These are phyloP conservation scores for Therioaphis trifolii DNA, from an alignment of 2,888 invertebrate genomes.

Conservation along the genomic window DNA sequence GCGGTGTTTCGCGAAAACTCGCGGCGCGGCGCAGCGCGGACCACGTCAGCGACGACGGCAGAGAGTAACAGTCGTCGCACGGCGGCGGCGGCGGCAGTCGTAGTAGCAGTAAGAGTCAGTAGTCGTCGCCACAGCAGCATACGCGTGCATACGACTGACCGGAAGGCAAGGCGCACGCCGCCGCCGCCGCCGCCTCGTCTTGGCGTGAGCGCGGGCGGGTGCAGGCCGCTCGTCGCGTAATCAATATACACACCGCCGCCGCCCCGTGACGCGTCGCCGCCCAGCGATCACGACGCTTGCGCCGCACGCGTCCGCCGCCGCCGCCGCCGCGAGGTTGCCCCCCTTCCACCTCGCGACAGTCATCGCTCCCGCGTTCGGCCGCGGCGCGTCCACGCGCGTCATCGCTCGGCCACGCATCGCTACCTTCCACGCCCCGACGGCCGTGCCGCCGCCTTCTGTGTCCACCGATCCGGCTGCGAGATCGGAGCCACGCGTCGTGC, in stretches of 20 bases:
- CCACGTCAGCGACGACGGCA: too few relatives aligned
- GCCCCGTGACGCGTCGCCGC: slow-evolving; percentile 31
- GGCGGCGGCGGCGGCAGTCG: not conserved
- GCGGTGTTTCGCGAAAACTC: not conserved
- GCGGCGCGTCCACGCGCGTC: slow-evolving; percentile 10
- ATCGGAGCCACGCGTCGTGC: too few relatives aligned
- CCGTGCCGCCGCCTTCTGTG: too few relatives aligned
- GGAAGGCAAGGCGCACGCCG: slow-evolving; percentile 48
- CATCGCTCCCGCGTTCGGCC: not conserved
- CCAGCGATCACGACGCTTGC: slow-evolving; percentile 62
- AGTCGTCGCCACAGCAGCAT: too few relatives aligned
- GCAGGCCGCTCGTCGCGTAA: slow-evolving; percentile 29
- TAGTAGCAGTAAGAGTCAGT: not conserved
- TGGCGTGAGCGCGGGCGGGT: not conserved
- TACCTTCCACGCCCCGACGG: too few relatives aligned
- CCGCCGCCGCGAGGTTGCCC: not conserved
- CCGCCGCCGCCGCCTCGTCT: not conserved
- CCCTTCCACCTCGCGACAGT: not conserved
- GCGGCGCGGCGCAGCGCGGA: not conserved
- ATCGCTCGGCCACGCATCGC: too few relatives aligned
- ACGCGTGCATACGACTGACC: slow-evolving; percentile 25
- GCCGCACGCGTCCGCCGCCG: slow-evolving; percentile 57
- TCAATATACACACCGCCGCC: slow-evolving; percentile 60
- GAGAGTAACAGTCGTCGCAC: too few relatives aligned
- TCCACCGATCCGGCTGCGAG: too few relatives aligned